Percentiles rank a stretch among this genome's conserved stretches.
Evolutionary conservation across 2,888 invertebrate genomes (phyloP).

Genomic region (Ephialtes manifestator): DNA sequence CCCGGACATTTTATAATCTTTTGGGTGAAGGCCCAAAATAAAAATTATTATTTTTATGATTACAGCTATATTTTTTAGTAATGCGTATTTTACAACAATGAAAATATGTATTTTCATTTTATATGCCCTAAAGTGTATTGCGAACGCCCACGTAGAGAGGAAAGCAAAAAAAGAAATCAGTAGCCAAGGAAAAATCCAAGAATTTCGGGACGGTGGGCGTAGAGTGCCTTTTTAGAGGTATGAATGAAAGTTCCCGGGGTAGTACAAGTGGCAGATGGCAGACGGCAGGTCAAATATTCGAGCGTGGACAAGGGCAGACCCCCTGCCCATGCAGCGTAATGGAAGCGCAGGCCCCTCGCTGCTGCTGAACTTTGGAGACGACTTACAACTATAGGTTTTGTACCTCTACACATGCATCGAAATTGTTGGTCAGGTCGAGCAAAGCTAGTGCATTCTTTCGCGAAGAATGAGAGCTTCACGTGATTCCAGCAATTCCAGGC

Average conservation of each 20-base stretch:
- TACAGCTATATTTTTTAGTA: too few species aligned
- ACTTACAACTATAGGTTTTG: not conserved
- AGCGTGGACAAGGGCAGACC: conserved; percentile 18
- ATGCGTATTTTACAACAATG: too few species aligned
- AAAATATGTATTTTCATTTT: too few species aligned
- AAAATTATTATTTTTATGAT: too few species aligned
- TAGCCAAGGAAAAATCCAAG: not conserved
- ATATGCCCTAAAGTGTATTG: not conserved
- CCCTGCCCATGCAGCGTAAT: not conserved
- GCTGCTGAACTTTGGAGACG: not conserved
- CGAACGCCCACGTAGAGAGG: not conserved
- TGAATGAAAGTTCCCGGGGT: conserved; percentile 33
- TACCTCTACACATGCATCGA: not conserved
- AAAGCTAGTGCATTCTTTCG: conserved; percentile 38
- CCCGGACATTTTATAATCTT: too few species aligned
- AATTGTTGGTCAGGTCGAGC: conserved; percentile 10
- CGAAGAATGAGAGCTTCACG: not conserved
- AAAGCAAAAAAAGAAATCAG: not conserved
- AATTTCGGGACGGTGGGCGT: conserved; percentile 10
- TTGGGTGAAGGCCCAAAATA: too few species aligned
- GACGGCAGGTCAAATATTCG: conserved; percentile 53
- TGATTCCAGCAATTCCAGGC: not conserved
- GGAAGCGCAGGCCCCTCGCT: not conserved
- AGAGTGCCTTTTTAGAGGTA: conserved; percentile 5
- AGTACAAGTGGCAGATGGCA: conserved; percentile 54